phyloP scores from a whole-genome alignment of 2,113 vertebrate genomes.

The Periophthalmus modestus region DNA sequence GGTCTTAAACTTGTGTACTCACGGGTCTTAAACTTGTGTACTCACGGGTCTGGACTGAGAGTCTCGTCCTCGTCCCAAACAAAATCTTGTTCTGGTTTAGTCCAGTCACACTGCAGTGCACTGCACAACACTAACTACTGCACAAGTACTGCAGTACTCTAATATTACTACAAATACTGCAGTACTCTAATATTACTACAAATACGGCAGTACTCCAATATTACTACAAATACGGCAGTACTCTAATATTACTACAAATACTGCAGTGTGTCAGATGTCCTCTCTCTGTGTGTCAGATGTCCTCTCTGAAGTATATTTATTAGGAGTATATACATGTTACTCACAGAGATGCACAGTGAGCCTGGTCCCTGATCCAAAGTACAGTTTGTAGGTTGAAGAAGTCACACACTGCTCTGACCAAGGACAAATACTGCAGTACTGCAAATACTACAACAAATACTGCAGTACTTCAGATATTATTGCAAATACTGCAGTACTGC shows the following conservation, averaged over 20 bases:
- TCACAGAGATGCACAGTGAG: neutral
- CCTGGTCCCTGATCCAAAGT: neutral
- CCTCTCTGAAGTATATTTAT: no score
- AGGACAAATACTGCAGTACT: neutral
- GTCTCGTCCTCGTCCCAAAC: neutral
- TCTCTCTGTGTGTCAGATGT: no score
- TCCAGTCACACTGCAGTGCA: neutral
- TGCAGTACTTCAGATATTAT: no score
- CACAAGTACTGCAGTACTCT: no score
- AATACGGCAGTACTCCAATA: neutral
- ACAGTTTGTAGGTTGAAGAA: neutral
- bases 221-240: neutral
- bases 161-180: neutral
- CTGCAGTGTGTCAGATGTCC: no score
- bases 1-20: no score
- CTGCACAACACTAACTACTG: neutral
- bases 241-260: no score
- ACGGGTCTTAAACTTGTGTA: neutral
- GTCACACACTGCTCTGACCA: neutral
- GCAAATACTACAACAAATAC: neutral
- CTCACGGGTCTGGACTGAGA: neutral
- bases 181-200: neutral
- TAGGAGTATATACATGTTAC: neutral
- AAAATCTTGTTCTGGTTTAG: neutral
- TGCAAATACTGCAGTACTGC: no score